Evolutionary conservation across 2,797 vertebrate species (phyloP).

Genomic region (Gallinago stenura): DNA sequence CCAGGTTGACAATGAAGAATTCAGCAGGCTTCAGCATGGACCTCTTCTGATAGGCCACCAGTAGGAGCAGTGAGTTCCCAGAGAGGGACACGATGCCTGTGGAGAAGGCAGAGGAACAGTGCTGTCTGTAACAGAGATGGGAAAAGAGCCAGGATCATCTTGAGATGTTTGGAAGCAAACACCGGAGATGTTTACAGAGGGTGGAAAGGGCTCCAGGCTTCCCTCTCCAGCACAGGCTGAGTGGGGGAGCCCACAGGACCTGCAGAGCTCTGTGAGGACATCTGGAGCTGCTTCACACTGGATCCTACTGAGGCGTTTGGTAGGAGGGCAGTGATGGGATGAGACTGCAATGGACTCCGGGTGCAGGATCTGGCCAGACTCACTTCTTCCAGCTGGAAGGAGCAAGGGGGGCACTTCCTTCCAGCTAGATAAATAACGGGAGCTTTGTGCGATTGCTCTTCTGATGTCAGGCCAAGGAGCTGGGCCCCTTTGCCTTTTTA

Average conservation of each 20-base stretch:
- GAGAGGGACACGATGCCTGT: conserved; percentile 81
- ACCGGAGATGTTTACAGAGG: background rate
- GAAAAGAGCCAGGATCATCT: background rate
- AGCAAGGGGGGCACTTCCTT: conserved; percentile 16
- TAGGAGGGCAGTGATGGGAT: background rate
- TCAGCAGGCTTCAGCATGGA: conserved; percentile 88
- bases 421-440: background rate
- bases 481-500: background rate
- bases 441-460: background rate
- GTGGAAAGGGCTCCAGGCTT: background rate
- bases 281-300: background rate
- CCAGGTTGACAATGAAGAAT: conserved; percentile 89
- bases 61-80: conserved; percentile 85
- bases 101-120: background rate
- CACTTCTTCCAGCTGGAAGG: conserved; percentile 20
- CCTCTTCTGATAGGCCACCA: conserved; percentile 86
- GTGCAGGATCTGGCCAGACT: background rate
- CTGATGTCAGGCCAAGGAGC: conserved; percentile 40
- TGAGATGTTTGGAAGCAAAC: background rate
- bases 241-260: background rate
- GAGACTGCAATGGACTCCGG: background rate
- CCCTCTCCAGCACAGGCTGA: background rate
- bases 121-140: background rate
- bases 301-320: background rate
- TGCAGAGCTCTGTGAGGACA: background rate